phyloP scores from a whole-genome alignment of 2,113 vertebrate species.

The Psettodes erumei region DNA sequence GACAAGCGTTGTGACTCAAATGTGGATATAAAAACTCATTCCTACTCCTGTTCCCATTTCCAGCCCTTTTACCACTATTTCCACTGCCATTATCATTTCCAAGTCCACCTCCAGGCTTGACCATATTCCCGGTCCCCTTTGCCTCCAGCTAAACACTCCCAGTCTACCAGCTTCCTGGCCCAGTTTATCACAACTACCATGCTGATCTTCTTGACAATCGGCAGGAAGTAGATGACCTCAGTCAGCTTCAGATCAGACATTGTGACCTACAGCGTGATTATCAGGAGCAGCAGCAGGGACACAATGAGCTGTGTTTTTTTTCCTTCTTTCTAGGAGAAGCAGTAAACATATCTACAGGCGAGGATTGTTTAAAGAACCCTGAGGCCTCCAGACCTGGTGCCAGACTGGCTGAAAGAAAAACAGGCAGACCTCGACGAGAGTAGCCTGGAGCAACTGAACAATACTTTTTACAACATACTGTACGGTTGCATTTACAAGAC shows the following conservation, averaged over 20 bases:
- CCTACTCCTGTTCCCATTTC: slow-evolving; percentile 6
- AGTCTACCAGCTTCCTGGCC: slow-evolving; percentile 55
- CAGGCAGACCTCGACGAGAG: neutral
- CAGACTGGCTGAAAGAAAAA: slow-evolving; percentile 35
- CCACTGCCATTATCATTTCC: slow-evolving; percentile 16
- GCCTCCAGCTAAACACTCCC: slow-evolving; percentile 24
- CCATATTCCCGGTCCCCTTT: slow-evolving; percentile 14
- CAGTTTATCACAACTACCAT: slow-evolving; percentile 54
- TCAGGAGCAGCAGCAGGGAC: slow-evolving; percentile 43
- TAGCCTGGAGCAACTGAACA: slow-evolving; percentile 10
- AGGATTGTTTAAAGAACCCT: slow-evolving; percentile 56
- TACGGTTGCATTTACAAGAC: too few relatives aligned
- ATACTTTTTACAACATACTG: slow-evolving; percentile 1
- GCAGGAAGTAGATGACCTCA: slow-evolving; percentile 69
- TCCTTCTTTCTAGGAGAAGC: slow-evolving; percentile 16
- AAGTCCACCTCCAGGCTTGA: neutral
- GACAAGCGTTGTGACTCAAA: slow-evolving; percentile 13
- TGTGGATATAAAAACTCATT: slow-evolving; percentile 18
- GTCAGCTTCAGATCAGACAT: slow-evolving; percentile 25
- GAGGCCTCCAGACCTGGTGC: slow-evolving; percentile 40
- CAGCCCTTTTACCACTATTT: neutral
- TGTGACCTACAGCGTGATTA: slow-evolving; percentile 39
- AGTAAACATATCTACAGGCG: slow-evolving; percentile 56
- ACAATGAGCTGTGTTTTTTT: slow-evolving; percentile 55
- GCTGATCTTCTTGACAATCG: slow-evolving; percentile 61